These are phyloP conservation scores for Druon quercuslanigerum DNA, from an alignment of 1,140 invertebrate genomes.

Conservation along the genomic window DNA sequence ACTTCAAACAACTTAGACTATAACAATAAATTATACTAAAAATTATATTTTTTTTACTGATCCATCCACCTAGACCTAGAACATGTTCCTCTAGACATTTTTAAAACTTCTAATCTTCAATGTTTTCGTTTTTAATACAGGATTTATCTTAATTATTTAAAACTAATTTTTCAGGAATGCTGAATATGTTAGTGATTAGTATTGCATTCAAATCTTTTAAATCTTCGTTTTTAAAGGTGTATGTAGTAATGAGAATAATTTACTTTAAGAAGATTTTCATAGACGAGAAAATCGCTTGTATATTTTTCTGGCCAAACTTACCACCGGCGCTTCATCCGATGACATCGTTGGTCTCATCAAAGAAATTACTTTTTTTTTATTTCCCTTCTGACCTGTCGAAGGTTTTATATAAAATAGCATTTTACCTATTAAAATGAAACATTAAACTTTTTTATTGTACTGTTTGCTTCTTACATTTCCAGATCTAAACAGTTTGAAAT, in stretches of 20 bases:
- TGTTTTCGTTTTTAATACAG: background rate
- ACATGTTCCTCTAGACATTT: no score
- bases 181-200: background rate
- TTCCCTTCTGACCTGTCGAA: slow-evolving; percentile 29
- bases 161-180: background rate
- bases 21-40: no score
- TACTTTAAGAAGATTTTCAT: slow-evolving; percentile 16
- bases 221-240: background rate
- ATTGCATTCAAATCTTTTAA: background rate
- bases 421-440: no score
- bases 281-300: slow-evolving; percentile 36
- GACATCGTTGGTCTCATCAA: slow-evolving; percentile 53
- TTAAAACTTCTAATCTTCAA: background rate
- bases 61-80: no score
- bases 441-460: no score
- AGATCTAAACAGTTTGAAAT: no score
- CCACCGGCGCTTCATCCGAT: slow-evolving; percentile 53
- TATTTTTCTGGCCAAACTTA: slow-evolving; percentile 55
- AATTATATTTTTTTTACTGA: no score
- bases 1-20: no score
- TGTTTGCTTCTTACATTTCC: no score
- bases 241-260: background rate
- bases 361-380: slow-evolving; percentile 25
- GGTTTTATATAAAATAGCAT: no score
- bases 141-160: background rate